Evolutionary conservation across 2,888 invertebrate species (phyloP), one percentile per base, ranked within the genome.

Genomic region (Onchidella celtica): DNA sequence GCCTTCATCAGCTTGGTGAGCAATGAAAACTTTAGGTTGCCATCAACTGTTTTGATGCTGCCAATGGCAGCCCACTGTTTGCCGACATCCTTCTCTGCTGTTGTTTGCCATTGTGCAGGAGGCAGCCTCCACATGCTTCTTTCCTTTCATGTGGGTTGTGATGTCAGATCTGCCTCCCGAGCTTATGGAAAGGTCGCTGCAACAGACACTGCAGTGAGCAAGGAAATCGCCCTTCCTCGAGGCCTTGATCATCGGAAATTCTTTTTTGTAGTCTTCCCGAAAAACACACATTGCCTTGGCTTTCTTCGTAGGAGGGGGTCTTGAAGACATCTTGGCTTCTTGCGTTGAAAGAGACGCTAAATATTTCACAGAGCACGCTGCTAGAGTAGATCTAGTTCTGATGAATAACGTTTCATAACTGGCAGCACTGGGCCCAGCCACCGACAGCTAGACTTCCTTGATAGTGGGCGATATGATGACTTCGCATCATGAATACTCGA

Each of bases 131-230:
- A 27, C 29, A 32, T 66, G 66, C 29, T 66, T 66, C 17, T 66
- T 3, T 27, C 29, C 32, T 17, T 17, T 14, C 17, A 66, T 27
- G 29, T 66, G 66, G n/a, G n/a, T 66, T 32, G 17, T 29, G 29
- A 66, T 66, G 66, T 66, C 66, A 29, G n/a, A 27, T 27, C 27
- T 27, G 29, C 66, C 66, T 29, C 66, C 66, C 17, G n/a, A 29
- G 34, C 66, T 29, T 29, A 66, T 66, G 17, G 27, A 17, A 9
- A 66, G 11, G 66, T 66, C 66, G 29, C 17, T 11, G 34, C 11
- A 27, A 29, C 66, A 66, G 17, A 32, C 66, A 32, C 66, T 27
- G 29, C 66, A 66, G 34, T 27, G 29, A 17, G 66, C 66, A 29
- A 66, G 32, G 11, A 27, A n/a, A 32, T 66, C 66, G 11, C 66